phyloP scores from a whole-genome alignment of 2,888 invertebrate genomes.

The Trachelus troglodyta region DNA sequence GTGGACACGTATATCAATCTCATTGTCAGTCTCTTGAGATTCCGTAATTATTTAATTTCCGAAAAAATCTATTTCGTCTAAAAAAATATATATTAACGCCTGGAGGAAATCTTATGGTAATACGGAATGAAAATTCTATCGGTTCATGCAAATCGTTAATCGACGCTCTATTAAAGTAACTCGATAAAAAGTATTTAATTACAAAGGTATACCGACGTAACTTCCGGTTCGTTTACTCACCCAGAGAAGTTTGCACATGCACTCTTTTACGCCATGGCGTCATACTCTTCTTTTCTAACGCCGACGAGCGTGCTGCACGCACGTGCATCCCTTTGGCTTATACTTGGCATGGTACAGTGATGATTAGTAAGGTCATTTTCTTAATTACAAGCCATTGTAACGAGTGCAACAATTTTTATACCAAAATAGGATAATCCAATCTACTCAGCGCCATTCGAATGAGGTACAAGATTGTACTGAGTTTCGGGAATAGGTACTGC shows the following conservation, averaged over 20 bases:
- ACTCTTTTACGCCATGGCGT: slow-evolving; percentile 57
- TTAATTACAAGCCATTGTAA: slow-evolving; percentile 46
- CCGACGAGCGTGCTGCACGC: slow-evolving; percentile 49
- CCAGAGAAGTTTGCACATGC: slow-evolving; percentile 27
- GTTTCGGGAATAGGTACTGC: not conserved
- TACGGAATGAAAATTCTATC: not conserved
- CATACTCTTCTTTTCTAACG: slow-evolving; percentile 8
- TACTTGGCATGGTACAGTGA: slow-evolving; percentile 25
- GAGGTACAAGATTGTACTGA: not conserved
- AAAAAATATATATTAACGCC: not conserved
- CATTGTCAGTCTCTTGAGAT: not conserved
- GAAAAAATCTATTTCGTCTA: not conserved
- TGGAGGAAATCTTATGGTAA: not conserved
- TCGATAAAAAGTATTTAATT: slow-evolving; percentile 58
- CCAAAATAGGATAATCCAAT: slow-evolving; percentile 32
- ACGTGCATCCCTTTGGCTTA: slow-evolving; percentile 41
- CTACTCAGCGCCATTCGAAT: not conserved
- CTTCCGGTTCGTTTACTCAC: slow-evolving; percentile 41
- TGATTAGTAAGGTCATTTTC: slow-evolving; percentile 55
- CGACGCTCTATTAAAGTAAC: slow-evolving; percentile 58
- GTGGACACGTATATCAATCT: not conserved
- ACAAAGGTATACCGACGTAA: slow-evolving; percentile 46
- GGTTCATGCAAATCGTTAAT: slow-evolving; percentile 41
- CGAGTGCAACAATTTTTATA: slow-evolving; percentile 38
- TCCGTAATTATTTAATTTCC: not conserved